These are phyloP conservation scores for Gorsachius magnificus DNA, from an alignment of 2,797 vertebrate genomes.

Conservation along the genomic window DNA sequence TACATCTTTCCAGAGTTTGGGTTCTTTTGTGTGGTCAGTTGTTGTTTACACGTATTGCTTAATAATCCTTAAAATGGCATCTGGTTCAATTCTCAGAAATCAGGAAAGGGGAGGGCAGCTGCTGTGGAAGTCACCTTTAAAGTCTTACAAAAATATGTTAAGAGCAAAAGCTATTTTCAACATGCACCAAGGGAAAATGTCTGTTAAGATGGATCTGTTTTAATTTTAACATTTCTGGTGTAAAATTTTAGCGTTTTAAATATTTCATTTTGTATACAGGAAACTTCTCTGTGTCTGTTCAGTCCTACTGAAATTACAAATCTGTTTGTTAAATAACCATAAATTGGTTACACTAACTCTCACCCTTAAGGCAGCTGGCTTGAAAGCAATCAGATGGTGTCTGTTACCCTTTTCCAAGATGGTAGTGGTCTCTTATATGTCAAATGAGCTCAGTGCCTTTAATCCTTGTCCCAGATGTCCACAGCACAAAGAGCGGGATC, in stretches of 20 bases:
- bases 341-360: not conserved
- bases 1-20: not conserved
- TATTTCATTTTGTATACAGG: not conserved
- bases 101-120: not conserved
- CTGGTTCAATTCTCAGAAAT: not conserved
- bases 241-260: not conserved
- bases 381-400: slow-evolving; percentile 14
- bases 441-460: slow-evolving; percentile 32
- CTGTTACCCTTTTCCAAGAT: slow-evolving; percentile 40
- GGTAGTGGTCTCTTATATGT: not conserved
- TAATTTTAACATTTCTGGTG: not conserved
- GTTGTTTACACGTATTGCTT: not conserved
- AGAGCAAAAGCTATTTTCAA: slow-evolving; percentile 13
- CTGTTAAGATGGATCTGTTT: not conserved
- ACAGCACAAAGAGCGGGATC: slow-evolving; percentile 40
- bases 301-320: not conserved
- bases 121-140: slow-evolving; percentile 36
- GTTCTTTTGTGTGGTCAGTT: not conserved
- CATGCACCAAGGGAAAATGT: not conserved
- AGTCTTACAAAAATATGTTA: not conserved
- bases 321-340: not conserved
- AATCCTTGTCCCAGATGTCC: slow-evolving; percentile 47
- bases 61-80: not conserved
- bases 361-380: not conserved
- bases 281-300: not conserved